Evolutionary conservation across 37 sponge, comb jelly and placozoan genomes (phyloP), one percentile per base, ranked within the genome.

Genomic region (Eunapius fragilis): DNA sequence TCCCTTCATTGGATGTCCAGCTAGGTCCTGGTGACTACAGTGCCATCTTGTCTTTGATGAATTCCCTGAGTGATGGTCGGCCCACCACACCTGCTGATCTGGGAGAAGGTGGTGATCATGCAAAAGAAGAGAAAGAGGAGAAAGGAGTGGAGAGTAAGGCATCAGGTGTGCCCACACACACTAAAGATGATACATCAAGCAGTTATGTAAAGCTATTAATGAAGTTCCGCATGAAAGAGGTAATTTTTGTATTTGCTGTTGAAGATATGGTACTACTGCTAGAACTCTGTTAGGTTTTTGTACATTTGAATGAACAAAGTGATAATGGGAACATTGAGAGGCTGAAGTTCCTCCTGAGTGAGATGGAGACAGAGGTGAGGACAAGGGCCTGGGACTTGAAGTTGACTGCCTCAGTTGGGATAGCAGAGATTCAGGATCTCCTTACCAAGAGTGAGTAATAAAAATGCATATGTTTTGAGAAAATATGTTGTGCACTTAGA

Each of bases 331-430:
- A 86, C 38, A 71, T 58, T 36, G 80, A 84, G 31, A 49, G 79
- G 0, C 83, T 91, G 22, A 83, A 36, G n/a, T 47, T 86, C 26
- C 34, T 72, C 27, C 33, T 91, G 80, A 30, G 36, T 38, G 34
- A 75, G 25, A 37, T 91, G 28, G 25, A 87, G 25, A 28, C 83
- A 37, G 22, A 26, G 12, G 68, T 87, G 12, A 27, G 50, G 35
- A 72, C 72, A 49, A 36, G 58, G 25, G 78, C 80, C 9, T 87
- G 78, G 87, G 80, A 91, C 33, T 22, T 84, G 23, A 14, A 22
- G 32, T 80, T 79, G 35, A 41, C 50, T 0, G 92, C 70, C 25
- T 71, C 79, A 45, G 27, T 87, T 23, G 76, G 79, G 22, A 41
- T 10, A 24, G 25, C 76, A 67, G 0, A 27, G 5, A 26, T 91